Evolutionary conservation across 2,888 invertebrate species (phyloP).

Genomic region (Rhogogaster chlorosoma): DNA sequence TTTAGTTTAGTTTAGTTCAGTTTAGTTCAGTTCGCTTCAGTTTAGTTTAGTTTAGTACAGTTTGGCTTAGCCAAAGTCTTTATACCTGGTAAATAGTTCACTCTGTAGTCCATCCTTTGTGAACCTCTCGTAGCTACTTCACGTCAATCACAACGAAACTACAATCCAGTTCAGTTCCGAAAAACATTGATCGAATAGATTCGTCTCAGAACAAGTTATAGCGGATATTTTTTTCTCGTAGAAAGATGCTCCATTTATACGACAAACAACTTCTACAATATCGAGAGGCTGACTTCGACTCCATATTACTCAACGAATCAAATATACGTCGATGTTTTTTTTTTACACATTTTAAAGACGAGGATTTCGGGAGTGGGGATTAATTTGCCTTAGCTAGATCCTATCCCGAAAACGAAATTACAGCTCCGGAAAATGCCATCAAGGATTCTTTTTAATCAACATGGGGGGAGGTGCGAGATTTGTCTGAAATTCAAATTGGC

Average conservation of each 20-base stretch:
- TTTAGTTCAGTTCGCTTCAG: conserved; percentile 45
- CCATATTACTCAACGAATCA: not conserved
- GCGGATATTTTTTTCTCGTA: not conserved
- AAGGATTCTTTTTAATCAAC: not conserved
- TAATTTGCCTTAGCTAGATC: not conserved
- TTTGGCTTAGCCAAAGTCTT: conserved; percentile 21
- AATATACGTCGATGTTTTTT: not conserved
- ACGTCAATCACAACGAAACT: conserved; percentile 53
- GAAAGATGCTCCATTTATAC: not conserved
- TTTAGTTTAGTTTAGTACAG: not conserved
- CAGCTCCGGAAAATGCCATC: not conserved
- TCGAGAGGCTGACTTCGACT: not conserved
- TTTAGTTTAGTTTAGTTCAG: conserved; percentile 43
- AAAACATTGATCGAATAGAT: not conserved
- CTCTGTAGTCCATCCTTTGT: conserved; percentile 13
- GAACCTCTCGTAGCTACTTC: not conserved
- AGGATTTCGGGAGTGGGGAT: not conserved
- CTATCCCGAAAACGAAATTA: not conserved
- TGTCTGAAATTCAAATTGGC: not conserved
- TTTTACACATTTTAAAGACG: not conserved
- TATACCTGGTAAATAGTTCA: conserved; percentile 52
- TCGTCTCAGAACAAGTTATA: not conserved
- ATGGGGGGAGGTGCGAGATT: not conserved
- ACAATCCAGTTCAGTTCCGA: conserved; percentile 15
- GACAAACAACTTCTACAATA: not conserved